Conservation (phyloP, 2,888 invertebrate species). For the Philhelius pedissequus region DNA sequence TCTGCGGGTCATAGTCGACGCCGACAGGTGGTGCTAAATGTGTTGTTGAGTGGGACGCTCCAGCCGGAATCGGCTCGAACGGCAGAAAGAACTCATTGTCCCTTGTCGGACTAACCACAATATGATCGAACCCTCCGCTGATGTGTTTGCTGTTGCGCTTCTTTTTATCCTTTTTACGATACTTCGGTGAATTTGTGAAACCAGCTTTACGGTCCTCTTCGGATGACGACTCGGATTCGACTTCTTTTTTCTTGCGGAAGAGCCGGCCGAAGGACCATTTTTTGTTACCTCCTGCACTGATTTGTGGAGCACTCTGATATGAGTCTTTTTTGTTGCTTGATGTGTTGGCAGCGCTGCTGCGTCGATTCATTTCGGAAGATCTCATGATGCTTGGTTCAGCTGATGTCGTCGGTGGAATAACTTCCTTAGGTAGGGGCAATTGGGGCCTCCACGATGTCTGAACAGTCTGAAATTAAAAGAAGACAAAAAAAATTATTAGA, state of each 20-base stretch:
- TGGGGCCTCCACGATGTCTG: conserved; percentile 79
- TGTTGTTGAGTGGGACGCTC: conserved; percentile 32
- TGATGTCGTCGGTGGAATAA: conserved; percentile 73
- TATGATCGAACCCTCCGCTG: conserved; percentile 83
- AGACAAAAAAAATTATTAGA: conserved; percentile 2
- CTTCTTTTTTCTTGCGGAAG: conserved; percentile 87
- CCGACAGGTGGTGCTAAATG: conserved; percentile 30
- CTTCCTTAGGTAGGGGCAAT: conserved; percentile 78
- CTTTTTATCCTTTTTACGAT: conserved; percentile 78
- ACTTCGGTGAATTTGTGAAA: conserved; percentile 73
- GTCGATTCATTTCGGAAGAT: conserved; percentile 70
- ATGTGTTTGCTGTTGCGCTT: conserved; percentile 80
- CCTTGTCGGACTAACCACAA: conserved; percentile 80
- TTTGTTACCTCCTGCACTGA: conserved; percentile 76
- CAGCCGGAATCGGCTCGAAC: conserved; percentile 73
- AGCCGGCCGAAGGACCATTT: conserved; percentile 91
- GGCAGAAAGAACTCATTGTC: conserved; percentile 78
- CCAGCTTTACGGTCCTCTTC: conserved; percentile 79
- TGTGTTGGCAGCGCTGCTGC: conserved; percentile 67
- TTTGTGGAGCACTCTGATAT: conserved; percentile 79
- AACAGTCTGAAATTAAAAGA: conserved; percentile 75
- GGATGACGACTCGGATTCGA: conserved; percentile 77
- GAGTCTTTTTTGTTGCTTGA: conserved; percentile 72
- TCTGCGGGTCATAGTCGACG: conserved; percentile 67
- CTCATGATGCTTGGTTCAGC: conserved; percentile 63